These are phyloP conservation scores for Chaetoderma sp. DNA, from an alignment of 2,888 invertebrate genomes.

Conservation along the genomic window DNA sequence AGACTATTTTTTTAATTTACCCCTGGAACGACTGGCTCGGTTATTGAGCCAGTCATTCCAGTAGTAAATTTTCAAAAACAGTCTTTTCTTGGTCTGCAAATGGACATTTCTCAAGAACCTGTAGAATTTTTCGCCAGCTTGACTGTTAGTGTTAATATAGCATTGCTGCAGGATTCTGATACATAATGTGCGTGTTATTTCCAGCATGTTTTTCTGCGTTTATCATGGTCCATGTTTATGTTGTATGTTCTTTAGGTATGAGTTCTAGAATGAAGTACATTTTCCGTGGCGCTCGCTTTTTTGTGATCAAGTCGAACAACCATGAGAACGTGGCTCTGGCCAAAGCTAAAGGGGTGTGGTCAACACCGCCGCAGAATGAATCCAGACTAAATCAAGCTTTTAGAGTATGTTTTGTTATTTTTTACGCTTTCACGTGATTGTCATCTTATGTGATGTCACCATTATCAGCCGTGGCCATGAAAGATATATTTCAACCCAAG, in stretches of 20 bases:
- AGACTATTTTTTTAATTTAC: no score
- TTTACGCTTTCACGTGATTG: background rate
- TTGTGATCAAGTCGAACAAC: slow-evolving; percentile 97
- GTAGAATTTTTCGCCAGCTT: no score
- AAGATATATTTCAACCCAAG: background rate
- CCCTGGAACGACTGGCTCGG: no score
- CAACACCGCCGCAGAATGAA: slow-evolving; percentile 96
- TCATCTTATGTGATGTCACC: background rate
- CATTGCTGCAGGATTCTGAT: background rate
- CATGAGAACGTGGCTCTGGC: slow-evolving; percentile 95
- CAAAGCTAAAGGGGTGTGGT: slow-evolving; percentile 94
- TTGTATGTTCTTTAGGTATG: slow-evolving; percentile 8
- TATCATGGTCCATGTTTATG: background rate
- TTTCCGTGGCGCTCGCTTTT: slow-evolving; percentile 93
- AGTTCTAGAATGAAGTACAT: slow-evolving; percentile 81
- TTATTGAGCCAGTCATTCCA: no score
- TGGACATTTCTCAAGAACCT: no score
- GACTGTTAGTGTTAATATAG: background rate
- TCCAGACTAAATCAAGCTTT: slow-evolving; percentile 95
- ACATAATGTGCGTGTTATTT: background rate
- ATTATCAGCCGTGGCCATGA: background rate
- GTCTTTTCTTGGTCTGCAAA: no score
- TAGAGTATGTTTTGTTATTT: slow-evolving; percentile 72
- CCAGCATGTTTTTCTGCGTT: background rate
- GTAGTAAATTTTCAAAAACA: no score